A percentile compares a stretch with the other conserved stretches of the same genome.
phyloP scores from a whole-genome alignment of 2,797 vertebrate species.

The Cercopithecus mitis region DNA sequence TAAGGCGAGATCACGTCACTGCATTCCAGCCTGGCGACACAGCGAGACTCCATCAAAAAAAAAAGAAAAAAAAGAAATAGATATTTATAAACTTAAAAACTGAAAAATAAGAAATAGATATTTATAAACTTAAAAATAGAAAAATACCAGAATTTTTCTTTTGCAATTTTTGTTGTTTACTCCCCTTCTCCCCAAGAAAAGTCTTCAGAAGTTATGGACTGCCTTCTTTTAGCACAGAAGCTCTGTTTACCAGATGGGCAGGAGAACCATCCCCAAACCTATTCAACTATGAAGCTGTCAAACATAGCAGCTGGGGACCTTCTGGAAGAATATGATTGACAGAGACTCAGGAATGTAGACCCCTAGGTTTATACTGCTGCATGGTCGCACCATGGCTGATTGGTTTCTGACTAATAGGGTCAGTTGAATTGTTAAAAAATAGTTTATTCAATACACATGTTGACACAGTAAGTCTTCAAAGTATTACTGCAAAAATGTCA shows the following conservation, averaged over 20 bases:
- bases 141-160: not conserved
- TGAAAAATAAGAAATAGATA: slow-evolving; percentile 11
- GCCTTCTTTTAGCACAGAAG: not conserved
- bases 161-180: slow-evolving; percentile 1
- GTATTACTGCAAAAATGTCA: not conserved
- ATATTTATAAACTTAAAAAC: slow-evolving; percentile 41
- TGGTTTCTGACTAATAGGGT: slow-evolving; percentile 21
- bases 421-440: slow-evolving; percentile 19
- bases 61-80: not conserved
- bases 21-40: too few relatives aligned
- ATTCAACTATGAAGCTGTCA: slow-evolving; percentile 52
- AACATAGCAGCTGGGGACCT: not conserved
- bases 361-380: not conserved
- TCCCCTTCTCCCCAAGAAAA: not conserved
- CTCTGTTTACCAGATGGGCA: not conserved
- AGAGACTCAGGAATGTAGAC: not conserved
- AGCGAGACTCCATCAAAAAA: too few relatives aligned
- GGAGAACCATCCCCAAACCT: not conserved
- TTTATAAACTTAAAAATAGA: slow-evolving; percentile 41
- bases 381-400: not conserved
- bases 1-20: rapidly evolving
- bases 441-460: not conserved
- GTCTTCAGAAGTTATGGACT: not conserved
- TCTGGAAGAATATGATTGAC: slow-evolving; percentile 36
- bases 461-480: not conserved